phyloP scores from a whole-genome alignment of 1,140 invertebrate genomes.

The Drosophila chauvacae region DNA sequence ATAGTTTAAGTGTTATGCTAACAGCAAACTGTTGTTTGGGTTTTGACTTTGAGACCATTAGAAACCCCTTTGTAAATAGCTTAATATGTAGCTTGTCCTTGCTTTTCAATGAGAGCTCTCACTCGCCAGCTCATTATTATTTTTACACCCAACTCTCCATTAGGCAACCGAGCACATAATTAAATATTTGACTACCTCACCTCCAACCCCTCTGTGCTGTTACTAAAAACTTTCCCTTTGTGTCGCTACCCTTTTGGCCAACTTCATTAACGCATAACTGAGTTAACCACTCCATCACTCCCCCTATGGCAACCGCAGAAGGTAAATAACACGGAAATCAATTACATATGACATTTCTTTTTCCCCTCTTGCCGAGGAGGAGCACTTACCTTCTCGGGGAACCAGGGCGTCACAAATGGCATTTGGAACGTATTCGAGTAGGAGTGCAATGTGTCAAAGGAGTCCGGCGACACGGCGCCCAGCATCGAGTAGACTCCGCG shows the following conservation, averaged over 20 bases:
- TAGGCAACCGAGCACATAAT: slow-evolving; percentile 28
- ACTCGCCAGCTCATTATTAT: background rate
- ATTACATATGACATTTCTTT: slow-evolving; percentile 70
- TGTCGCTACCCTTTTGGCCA: slow-evolving; percentile 24
- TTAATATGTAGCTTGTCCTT: background rate
- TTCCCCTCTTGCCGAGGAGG: background rate
- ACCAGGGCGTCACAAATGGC: slow-evolving; percentile 98
- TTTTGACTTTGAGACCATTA: background rate
- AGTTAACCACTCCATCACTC: slow-evolving; percentile 24
- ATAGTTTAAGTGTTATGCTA: background rate
- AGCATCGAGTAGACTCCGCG: slow-evolving; percentile 95
- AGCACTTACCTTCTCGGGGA: slow-evolving; percentile 93
- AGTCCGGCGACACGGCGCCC: slow-evolving; percentile 95
- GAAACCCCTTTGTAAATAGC: slow-evolving; percentile 1
- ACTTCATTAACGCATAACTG: slow-evolving; percentile 70
- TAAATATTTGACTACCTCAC: slow-evolving; percentile 29
- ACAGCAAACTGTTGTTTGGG: background rate
- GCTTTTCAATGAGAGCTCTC: background rate
- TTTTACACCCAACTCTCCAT: slow-evolving; percentile 16
- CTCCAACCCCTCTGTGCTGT: background rate
- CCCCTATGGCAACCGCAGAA: slow-evolving; percentile 26
- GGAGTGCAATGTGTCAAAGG: slow-evolving; percentile 96
- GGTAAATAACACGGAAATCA: slow-evolving; percentile 67
- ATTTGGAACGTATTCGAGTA: slow-evolving; percentile 98
- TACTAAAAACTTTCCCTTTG: slow-evolving; percentile 41